Evolutionary conservation across 2,797 vertebrate species (phyloP).

Genomic region (Argyrosomus regius): DNA sequence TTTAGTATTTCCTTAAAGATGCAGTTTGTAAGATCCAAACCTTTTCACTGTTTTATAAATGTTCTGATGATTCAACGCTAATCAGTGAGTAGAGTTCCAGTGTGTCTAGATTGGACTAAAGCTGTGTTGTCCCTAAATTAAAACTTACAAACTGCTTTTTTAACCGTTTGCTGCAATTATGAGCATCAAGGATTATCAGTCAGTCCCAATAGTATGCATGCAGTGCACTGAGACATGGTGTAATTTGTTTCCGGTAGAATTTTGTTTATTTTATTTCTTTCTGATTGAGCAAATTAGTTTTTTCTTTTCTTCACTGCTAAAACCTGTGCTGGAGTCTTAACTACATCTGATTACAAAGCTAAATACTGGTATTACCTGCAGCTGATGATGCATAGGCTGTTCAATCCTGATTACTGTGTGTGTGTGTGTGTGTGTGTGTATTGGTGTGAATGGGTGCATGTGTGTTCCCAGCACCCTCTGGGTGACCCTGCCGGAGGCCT

Average conservation of each 20-base stretch:
- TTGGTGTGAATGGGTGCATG: constrained; percentile 21
- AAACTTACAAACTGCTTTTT: constrained; percentile 75
- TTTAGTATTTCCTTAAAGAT: constrained; percentile 59
- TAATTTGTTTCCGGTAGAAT: background rate
- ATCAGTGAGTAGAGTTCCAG: background rate
- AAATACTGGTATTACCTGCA: constrained; percentile 6
- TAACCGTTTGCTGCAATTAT: constrained; percentile 46
- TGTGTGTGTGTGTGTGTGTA: constrained; percentile 29
- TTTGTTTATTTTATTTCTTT: constrained; percentile 11
- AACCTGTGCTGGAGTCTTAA: background rate
- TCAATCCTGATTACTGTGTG: background rate
- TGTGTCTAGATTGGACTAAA: constrained; percentile 8
- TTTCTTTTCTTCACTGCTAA: constrained; percentile 1
- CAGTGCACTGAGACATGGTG: constrained; percentile 33
- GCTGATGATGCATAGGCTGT: background rate
- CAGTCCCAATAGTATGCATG: constrained; percentile 59
- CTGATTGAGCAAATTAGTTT: constrained; percentile 1
- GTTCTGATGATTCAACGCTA: background rate
- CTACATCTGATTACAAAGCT: background rate
- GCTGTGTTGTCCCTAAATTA: background rate
- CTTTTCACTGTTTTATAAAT: background rate
- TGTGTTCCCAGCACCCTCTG: constrained; percentile 45
- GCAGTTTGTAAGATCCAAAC: constrained; percentile 70
- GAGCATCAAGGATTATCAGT: constrained; percentile 36
- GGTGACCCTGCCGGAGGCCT: constrained; percentile 67